Base-by-base conservation (phyloP, 2,888 invertebrate genomes). In the Latheticus oryzae region DNA sequence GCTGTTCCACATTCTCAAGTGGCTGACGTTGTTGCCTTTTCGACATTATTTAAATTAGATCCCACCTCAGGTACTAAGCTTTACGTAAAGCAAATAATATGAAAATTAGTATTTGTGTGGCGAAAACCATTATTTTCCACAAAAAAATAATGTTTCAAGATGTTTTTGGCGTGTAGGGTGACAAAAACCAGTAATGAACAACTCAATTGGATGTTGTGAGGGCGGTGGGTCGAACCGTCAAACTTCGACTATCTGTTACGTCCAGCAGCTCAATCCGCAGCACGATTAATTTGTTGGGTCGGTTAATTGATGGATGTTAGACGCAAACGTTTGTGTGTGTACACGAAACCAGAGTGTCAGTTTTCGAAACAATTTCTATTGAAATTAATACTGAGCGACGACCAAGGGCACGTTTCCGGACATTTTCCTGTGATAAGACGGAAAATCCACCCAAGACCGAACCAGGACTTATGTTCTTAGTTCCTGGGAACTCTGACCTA, bases 301-400 rank as follows among this genome's bases (percentile, higher is more conserved):
- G 12, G 30, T 43, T 52, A 52, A 52, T 52, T 52, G 52, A 52
- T 52, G 52, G 42, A 52, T 42, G 33, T 42, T 52, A 15, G 37
- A 23, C 3, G 15, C 50, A 15, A 42, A 19, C 51, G 33, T 19
- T n/a, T 32, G 32, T 47, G 33, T 47, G 28, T 47, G 48, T 33
- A 48, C 35, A 37, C 24, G 48, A 30, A 35, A 37, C 48, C 35
- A 23, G 48, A 35, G 48, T 48, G 48, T 48, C 48, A 26, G 37
- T 48, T 48, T 48, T 38, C 37, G 37, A 12, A 28, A 30, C 28
- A 40, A 26, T 51, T 30, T 21, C 51, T 21, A 51, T 37, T 30
- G 37, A 48, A 48, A 48, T 48, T 48, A 48, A 48, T 48, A 37
- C 26, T 9, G 35, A 33, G 7, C 16, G 40, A 16, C 12, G 42